phyloP scores from a whole-genome alignment of 30 jellyfish, hydroid and myxozoan species.

The Pseudorhiza aurosa region DNA sequence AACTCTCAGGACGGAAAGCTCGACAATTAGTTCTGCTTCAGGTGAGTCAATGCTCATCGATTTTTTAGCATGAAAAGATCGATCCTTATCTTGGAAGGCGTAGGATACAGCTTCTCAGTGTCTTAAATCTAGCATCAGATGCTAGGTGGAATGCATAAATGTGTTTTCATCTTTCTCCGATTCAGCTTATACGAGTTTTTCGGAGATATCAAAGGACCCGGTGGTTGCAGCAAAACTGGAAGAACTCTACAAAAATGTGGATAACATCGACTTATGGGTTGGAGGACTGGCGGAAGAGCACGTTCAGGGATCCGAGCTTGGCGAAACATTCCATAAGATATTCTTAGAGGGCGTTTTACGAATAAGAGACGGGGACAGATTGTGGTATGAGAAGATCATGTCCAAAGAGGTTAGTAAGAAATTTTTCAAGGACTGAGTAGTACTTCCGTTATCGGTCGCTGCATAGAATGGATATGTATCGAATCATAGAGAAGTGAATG shows the following conservation, averaged over 20 bases:
- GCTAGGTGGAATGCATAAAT: too few relatives aligned
- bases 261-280: conserved; percentile 95
- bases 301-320: conserved; percentile 84
- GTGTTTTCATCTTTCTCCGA: not conserved
- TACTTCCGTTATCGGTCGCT: too few relatives aligned
- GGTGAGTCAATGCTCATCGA: too few relatives aligned
- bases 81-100: too few relatives aligned
- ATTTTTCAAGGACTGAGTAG: too few relatives aligned
- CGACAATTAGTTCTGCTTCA: too few relatives aligned
- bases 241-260: conserved; percentile 67
- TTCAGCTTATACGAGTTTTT: conserved; percentile 61
- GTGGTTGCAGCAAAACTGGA: conserved; percentile 60
- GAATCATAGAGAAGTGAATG: too few relatives aligned
- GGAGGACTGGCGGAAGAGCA: conserved; percentile 99
- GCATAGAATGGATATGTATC: too few relatives aligned
- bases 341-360: conserved; percentile 78
- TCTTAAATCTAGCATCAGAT: too few relatives aligned
- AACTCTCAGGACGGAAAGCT: too few relatives aligned
- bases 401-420: conserved; percentile 93
- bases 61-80: too few relatives aligned
- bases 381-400: conserved; percentile 84
- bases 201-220: conserved; percentile 73
- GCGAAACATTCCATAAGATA: conserved; percentile 87
- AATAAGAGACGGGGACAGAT: conserved; percentile 94
- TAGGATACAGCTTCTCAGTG: too few relatives aligned